Conservation (phyloP, 1,140 invertebrate genomes). For the honey bee (Apis mellifera) region Amel_HAv3.1 CM009931.2:20655001-20655500, state of each 20-base stretch:
- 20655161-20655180: slow-evolving; percentile 1
- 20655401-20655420: slow-evolving; percentile 57
- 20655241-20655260: slow-evolving; percentile 16
- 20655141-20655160: too few species aligned
- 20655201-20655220: not conserved
- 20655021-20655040: too few species aligned
- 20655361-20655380: not conserved
- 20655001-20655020: too few species aligned
- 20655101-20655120: too few species aligned
- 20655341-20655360: slow-evolving; percentile 86
- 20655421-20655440: slow-evolving; percentile 85
- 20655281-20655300: slow-evolving; percentile 91
- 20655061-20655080: too few species aligned
- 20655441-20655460: slow-evolving; percentile 96
- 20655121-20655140: too few species aligned
- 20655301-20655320: slow-evolving; percentile 90
- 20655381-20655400: slow-evolving; percentile 9
- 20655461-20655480: slow-evolving; percentile 99
- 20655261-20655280: slow-evolving; percentile 85
- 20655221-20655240: not conserved
- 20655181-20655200: not conserved
- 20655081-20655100: too few species aligned
- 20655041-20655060: too few species aligned
- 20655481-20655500: slow-evolving; percentile 95
- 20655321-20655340: slow-evolving; percentile 85